Conservation (phyloP, 2,888 invertebrate genomes). For the Chrysopilus asiliformis region DNA sequence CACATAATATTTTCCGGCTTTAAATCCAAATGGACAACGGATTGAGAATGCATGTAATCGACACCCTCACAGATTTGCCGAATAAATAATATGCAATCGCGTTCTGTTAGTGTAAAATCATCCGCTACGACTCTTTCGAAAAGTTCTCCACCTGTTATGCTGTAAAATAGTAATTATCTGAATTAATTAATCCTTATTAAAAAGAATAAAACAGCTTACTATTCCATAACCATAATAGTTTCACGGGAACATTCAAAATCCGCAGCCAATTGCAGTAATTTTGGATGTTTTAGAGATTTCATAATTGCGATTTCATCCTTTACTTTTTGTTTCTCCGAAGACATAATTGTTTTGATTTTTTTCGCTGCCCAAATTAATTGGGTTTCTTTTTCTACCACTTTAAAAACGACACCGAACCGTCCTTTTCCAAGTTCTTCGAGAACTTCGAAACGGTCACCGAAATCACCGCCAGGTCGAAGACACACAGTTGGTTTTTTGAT, state of each 20-base stretch:
- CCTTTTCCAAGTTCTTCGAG: conserved; percentile 65
- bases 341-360: conserved; percentile 58
- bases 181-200: background rate
- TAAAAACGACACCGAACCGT: conserved; percentile 56
- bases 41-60: conserved; percentile 72
- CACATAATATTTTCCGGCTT: conserved; percentile 97
- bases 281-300: conserved; percentile 70
- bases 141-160: conserved; percentile 84
- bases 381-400: conserved; percentile 50
- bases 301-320: conserved; percentile 76
- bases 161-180: conserved; percentile 31
- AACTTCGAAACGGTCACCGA: conserved; percentile 48
- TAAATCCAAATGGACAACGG: conserved; percentile 78
- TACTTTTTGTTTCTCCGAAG: conserved; percentile 61
- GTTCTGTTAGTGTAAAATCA: conserved; percentile 82
- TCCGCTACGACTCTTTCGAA: conserved; percentile 89
- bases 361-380: conserved; percentile 67
- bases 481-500: too few species aligned
- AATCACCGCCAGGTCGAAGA: conserved; percentile 43
- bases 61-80: conserved; percentile 86
- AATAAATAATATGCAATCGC: conserved; percentile 71
- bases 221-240: conserved; percentile 80
- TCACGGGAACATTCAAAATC: conserved; percentile 66
- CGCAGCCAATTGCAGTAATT: conserved; percentile 68
- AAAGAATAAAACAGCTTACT: conserved; percentile 46